A percentile compares a stretch with the other conserved stretches of the same genome.
These are phyloP conservation scores for Yponomeuta evonymella DNA, from an alignment of 2,888 invertebrate genomes.

Conservation along the genomic window DNA sequence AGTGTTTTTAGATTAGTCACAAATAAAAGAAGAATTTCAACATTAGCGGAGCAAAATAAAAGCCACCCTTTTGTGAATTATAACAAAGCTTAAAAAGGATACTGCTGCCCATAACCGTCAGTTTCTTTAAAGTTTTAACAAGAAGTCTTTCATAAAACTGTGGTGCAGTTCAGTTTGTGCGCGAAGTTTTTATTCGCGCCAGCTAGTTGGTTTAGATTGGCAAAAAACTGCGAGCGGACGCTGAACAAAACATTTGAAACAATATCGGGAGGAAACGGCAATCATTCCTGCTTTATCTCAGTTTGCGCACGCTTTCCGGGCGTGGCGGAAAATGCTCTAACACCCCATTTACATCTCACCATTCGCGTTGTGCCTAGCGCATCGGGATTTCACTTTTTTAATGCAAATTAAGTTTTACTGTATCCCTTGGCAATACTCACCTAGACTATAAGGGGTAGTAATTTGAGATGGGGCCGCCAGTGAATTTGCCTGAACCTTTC, in stretches of 20 bases:
- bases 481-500: too few relatives aligned
- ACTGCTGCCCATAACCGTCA: not conserved
- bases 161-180: slow-evolving; percentile 18
- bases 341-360: not conserved
- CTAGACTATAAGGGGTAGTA: not conserved
- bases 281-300: slow-evolving; percentile 73
- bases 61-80: not conserved
- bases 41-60: not conserved
- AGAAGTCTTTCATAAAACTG: slow-evolving; percentile 10
- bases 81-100: not conserved
- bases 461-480: too few relatives aligned
- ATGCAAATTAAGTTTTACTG: not conserved
- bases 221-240: slow-evolving; percentile 48
- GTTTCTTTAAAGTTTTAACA: slow-evolving; percentile 2
- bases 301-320: slow-evolving; percentile 59
- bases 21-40: not conserved
- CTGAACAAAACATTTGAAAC: slow-evolving; percentile 67
- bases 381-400: not conserved
- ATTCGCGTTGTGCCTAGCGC: not conserved
- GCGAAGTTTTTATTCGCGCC: slow-evolving; percentile 17
- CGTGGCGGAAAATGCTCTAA: slow-evolving; percentile 63
- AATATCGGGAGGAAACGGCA: slow-evolving; percentile 70
- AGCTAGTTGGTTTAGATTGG: slow-evolving; percentile 27
- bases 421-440: not conserved
- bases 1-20: not conserved